Evolutionary conservation across 2,888 invertebrate genomes (phyloP).

Genomic region (Eupithecia insigniata): DNA sequence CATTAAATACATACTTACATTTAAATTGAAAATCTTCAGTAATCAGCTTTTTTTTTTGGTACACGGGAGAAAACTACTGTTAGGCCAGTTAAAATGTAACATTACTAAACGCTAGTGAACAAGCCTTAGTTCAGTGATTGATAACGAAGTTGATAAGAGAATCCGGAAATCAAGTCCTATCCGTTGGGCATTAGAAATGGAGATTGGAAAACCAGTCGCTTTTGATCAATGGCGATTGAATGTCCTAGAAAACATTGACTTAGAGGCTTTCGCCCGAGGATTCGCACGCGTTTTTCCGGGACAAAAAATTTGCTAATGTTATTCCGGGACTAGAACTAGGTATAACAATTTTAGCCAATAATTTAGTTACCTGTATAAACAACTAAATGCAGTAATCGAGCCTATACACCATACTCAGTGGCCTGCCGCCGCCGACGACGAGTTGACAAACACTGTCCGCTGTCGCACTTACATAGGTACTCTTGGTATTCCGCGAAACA

Average conservation of each 20-base stretch:
- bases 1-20: no score
- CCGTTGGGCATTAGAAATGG: constrained; percentile 12
- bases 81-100: not conserved
- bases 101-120: not conserved
- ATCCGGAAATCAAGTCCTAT: constrained; percentile 19
- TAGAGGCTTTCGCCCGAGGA: not conserved
- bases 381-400: no score
- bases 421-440: no score
- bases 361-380: no score
- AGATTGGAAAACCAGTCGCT: constrained; percentile 16
- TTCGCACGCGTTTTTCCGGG: not conserved
- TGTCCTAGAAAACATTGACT: not conserved
- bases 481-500: no score
- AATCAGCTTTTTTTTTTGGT: no score
- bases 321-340: not conserved
- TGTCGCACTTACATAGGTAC: no score
- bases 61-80: no score
- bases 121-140: constrained; percentile 17
- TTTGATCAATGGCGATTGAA: not conserved
- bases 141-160: constrained; percentile 22
- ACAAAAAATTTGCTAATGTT: not conserved
- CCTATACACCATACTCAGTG: no score
- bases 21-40: not conserved
- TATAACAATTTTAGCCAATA: no score
- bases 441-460: no score